Percentiles rank a stretch among this genome's conserved stretches.
Conservation (phyloP, 2,888 invertebrate species). For the Aporophyla lueneburgensis region DNA sequence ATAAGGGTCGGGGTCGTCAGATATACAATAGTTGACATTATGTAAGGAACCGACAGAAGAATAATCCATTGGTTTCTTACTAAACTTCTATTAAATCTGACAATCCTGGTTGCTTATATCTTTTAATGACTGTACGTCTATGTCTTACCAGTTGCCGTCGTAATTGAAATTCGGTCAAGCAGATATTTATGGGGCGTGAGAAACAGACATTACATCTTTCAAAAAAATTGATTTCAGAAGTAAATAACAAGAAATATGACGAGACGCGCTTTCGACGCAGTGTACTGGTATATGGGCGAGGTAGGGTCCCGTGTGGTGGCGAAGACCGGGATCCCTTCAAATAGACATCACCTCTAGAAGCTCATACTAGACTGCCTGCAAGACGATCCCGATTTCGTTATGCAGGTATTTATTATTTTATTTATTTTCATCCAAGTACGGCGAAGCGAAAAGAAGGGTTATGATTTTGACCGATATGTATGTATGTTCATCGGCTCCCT, state of each 20-base stretch:
- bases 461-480: too few species aligned
- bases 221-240: conserved; percentile 19
- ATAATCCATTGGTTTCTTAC: too few species aligned
- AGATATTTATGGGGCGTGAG: background rate
- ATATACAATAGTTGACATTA: too few species aligned
- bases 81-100: too few species aligned
- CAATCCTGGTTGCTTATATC: too few species aligned
- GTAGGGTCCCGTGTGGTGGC: conserved; percentile 76
- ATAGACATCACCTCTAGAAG: conserved; percentile 80
- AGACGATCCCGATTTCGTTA: conserved; percentile 77
- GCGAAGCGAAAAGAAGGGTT: too few species aligned
- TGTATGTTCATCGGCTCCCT: too few species aligned
- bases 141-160: too few species aligned
- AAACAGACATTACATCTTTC: background rate
- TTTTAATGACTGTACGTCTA: too few species aligned
- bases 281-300: conserved; percentile 76
- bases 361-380: conserved; percentile 76
- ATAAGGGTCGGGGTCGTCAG: too few species aligned
- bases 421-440: too few species aligned
- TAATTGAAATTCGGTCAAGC: background rate
- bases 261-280: conserved; percentile 59
- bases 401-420: conserved; percentile 73
- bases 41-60: too few species aligned
- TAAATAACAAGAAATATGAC: conserved; percentile 19
- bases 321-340: conserved; percentile 74